Conservation (phyloP, 2,113 vertebrate species). For the Pardalotus punctatus region DNA sequence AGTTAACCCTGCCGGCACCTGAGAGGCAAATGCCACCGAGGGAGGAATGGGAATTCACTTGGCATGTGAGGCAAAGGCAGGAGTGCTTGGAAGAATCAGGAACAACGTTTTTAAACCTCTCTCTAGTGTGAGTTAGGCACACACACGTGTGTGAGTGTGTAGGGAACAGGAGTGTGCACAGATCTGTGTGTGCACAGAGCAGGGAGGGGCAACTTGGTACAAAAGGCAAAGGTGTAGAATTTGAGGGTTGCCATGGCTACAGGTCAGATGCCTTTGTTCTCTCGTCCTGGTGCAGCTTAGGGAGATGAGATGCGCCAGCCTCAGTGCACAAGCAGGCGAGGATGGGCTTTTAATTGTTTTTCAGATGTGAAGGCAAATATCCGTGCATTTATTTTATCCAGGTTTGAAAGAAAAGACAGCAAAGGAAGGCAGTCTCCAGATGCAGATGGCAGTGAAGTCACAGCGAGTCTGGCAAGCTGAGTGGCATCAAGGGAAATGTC, state of each 20-base stretch:
- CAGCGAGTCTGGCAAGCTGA: not conserved
- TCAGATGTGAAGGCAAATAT: not conserved
- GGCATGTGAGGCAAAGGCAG: not conserved
- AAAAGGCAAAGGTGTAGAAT: constrained; percentile 68
- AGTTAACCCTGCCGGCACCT: not conserved
- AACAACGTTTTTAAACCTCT: not conserved
- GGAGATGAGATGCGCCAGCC: constrained; percentile 44
- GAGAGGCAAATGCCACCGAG: not conserved
- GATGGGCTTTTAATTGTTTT: not conserved
- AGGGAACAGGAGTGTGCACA: not conserved
- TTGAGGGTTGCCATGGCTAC: constrained; percentile 68
- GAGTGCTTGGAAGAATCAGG: not conserved
- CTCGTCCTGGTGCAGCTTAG: constrained; percentile 24
- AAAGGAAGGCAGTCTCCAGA: not conserved
- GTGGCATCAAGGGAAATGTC: not conserved
- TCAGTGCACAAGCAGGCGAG: not conserved
- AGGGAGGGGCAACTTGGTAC: constrained; percentile 25
- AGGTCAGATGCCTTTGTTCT: constrained; percentile 71
- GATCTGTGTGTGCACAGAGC: not conserved
- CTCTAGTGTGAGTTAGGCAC: not conserved
- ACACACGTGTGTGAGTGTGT: accelerated
- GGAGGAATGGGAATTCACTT: not conserved
- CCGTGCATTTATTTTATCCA: not conserved
- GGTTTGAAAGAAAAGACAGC: constrained; percentile 22
- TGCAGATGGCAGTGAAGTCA: not conserved